Evolutionary conservation across 2,888 invertebrate genomes (phyloP), one percentile per base, ranked within the genome.

Genomic region (Leptinotarsa juncta): DNA sequence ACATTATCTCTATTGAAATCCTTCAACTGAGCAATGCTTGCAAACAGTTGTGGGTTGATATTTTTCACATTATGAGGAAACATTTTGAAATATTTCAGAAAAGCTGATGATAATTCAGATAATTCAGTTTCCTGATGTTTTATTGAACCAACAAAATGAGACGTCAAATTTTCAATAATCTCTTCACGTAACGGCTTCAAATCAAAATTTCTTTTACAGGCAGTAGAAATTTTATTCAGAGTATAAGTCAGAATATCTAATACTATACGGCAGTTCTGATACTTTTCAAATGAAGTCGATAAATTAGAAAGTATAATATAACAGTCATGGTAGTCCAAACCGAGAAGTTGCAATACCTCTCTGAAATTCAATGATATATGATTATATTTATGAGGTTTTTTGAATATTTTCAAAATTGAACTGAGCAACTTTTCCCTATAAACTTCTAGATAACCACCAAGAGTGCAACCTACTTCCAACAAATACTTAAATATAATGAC

Each of bases 61-160:
- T 86, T 83, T 16, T 86, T 83, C 4, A 92, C 88, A 81, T 89
- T 89, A 81, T 92, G 91, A 55, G 94, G 92, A 87, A 91, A 93
- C 69, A 88, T 88, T 74, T 89, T 85, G 20, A 94, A 88, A 84
- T 93, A 94, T 75, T 88, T 85, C 15, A 89, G 84, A 14, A 94
- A 84, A 3, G 90, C 85, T 5, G 85, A 86, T 79, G 93, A 93
- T 80, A 94, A 86, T 62, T 85, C 86, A 4, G 89, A 89, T 32
- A 92, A 60, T 66, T 86, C 80, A 15, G 78, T 69, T 68, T 80
- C 76, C 71, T 81, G 74, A 26, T 77, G 73, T 42, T 75, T 71
- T 53, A 79, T 77, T 65, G 84, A 74, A 71, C 48, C 55, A 10
- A 76, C 72, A 23, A 83, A 80, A 67, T 81, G 79, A 1, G 73